Evolutionary conservation across 64 coral and sea anemone genomes (phyloP).

Genomic region (Actinia equina): DNA sequence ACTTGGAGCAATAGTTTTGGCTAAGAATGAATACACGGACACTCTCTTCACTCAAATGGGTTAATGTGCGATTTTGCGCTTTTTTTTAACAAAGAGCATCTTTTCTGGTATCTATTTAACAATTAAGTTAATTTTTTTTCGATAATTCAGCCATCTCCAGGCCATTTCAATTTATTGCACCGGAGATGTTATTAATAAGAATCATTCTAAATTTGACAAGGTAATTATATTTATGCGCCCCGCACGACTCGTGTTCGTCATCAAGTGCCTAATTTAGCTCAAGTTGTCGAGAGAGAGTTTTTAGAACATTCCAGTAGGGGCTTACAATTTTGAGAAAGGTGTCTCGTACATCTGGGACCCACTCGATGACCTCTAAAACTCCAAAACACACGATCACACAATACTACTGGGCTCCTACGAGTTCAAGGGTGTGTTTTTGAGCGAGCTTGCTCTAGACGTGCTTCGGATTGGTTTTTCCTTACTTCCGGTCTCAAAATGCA

Average conservation of each 20-base stretch:
- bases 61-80: too few relatives aligned
- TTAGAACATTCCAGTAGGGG: background rate
- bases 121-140: too few relatives aligned
- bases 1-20: too few relatives aligned
- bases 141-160: too few relatives aligned
- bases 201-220: background rate
- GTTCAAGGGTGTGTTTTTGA: background rate
- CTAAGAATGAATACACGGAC: too few relatives aligned
- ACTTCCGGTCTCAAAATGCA: background rate
- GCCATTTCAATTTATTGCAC: too few relatives aligned
- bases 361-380: background rate
- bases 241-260: background rate
- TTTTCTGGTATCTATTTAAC: too few relatives aligned
- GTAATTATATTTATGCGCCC: background rate
- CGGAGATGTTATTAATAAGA: background rate
- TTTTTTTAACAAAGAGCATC: too few relatives aligned
- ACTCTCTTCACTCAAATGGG: too few relatives aligned
- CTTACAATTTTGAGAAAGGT: background rate
- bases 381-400: background rate
- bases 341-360: background rate
- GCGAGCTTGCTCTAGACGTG: too few relatives aligned
- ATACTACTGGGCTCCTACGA: background rate
- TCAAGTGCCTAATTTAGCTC: background rate
- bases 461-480: background rate
- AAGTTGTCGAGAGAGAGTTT: background rate